Percentiles rank a stretch among this genome's conserved stretches.
Evolutionary conservation across 2,888 invertebrate genomes (phyloP).

Genomic region (Erpobdella octoculata): DNA sequence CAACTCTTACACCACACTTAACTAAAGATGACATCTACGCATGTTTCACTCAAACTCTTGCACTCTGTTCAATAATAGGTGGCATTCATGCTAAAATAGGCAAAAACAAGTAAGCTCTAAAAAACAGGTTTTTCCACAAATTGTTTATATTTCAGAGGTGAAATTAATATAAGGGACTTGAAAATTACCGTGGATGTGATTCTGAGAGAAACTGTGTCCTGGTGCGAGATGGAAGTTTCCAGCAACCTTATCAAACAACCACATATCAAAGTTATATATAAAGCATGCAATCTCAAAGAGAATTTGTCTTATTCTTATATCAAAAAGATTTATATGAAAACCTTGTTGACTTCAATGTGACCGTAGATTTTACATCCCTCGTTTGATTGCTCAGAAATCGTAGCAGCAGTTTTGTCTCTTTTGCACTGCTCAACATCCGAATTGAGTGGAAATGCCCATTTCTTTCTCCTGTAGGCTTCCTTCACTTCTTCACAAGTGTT

Average conservation of each 20-base stretch:
- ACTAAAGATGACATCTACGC: no score
- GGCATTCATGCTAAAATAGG: no score
- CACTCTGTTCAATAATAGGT: no score
- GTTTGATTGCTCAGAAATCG: slow-evolving; percentile 65
- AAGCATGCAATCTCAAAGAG: neutral
- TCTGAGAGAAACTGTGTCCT: slow-evolving; percentile 85
- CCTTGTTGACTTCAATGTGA: slow-evolving; percentile 84
- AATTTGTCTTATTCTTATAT: neutral
- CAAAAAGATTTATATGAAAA: no score
- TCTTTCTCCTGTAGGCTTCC: slow-evolving; percentile 77
- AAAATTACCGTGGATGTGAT: slow-evolving; percentile 73
- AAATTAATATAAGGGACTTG: neutral
- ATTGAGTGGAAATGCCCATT: slow-evolving; percentile 76
- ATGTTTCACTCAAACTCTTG: no score
- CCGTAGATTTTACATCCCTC: slow-evolving; percentile 95
- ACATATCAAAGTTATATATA: neutral
- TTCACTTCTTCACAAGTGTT: slow-evolving; percentile 91
- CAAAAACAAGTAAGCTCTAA: no score
- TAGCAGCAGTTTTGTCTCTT: slow-evolving; percentile 67
- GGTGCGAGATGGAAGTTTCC: slow-evolving; percentile 93
- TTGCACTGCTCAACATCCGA: slow-evolving; percentile 82
- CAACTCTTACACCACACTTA: no score
- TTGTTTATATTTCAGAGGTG: neutral
- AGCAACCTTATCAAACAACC: slow-evolving; percentile 58
- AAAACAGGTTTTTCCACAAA: neutral